A percentile compares a stretch with the other conserved stretches of the same genome.
These are phyloP conservation scores for Candidula unifasciata DNA, from an alignment of 2,888 invertebrate species.

Conservation along the genomic window DNA sequence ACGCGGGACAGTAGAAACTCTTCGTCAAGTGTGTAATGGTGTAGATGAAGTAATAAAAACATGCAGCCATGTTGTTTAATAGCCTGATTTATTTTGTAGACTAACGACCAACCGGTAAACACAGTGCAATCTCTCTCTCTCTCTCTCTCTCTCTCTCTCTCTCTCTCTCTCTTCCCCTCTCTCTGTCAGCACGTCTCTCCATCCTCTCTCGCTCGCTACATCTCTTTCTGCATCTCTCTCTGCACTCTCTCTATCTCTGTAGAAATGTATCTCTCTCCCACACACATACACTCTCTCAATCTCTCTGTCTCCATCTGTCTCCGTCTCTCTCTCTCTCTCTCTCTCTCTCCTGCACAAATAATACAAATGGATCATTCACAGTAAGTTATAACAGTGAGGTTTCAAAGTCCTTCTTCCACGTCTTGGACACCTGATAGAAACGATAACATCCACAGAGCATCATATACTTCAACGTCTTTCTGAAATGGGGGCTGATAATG, in stretches of 20 bases:
- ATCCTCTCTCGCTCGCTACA: background rate
- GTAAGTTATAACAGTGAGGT: constrained; percentile 54
- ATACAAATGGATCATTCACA: background rate
- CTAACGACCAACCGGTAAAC: no score
- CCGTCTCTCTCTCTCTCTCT: background rate
- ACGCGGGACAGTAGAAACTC: no score
- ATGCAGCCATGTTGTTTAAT: no score
- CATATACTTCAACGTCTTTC: constrained; percentile 81
- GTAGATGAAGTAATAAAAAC: no score
- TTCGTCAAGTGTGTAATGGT: no score
- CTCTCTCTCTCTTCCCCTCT: background rate
- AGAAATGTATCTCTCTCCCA: background rate
- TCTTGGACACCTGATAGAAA: constrained; percentile 56
- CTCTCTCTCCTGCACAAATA: background rate
- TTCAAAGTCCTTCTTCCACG: constrained; percentile 58
- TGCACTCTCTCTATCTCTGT: background rate
- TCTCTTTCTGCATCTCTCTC: background rate
- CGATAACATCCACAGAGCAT: constrained; percentile 63
- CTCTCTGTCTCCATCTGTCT: background rate
- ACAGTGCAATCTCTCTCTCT: background rate
- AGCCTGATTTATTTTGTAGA: no score
- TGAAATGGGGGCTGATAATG: constrained; percentile 87
- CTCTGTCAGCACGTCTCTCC: background rate
- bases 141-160: background rate
- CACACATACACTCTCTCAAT: background rate